Percentiles rank a stretch among this genome's conserved stretches.
Conservation (phyloP, 2,797 vertebrate genomes). For the Leptodactylus fallax region DNA sequence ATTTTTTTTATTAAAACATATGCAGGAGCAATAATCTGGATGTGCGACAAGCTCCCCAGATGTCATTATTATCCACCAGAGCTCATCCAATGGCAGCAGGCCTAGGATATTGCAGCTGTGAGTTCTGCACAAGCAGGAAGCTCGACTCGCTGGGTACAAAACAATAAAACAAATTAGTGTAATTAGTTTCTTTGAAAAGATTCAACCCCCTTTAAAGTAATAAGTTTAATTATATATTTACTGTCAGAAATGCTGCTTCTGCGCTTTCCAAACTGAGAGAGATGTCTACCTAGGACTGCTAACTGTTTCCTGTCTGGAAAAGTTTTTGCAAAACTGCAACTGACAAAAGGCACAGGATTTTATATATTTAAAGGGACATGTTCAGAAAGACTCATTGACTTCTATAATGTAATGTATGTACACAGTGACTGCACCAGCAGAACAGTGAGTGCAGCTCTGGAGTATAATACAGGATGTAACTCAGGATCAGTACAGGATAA, state of each 20-base stretch:
- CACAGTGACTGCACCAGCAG: not conserved
- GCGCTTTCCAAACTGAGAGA: not conserved
- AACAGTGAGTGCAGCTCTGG: not conserved
- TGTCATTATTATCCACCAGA: constrained; percentile 45
- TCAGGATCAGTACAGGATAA: too few relatives aligned
- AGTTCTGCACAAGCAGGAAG: constrained; percentile 23
- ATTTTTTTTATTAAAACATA: constrained; percentile 34
- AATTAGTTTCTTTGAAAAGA: constrained; percentile 55
- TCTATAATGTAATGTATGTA: too few relatives aligned
- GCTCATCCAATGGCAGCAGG: not conserved
- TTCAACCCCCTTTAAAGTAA: constrained; percentile 57
- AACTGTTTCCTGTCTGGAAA: constrained; percentile 10
- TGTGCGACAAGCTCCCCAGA: constrained; percentile 31
- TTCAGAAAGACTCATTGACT: too few relatives aligned
- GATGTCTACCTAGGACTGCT: constrained; percentile 22
- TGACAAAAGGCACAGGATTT: too few relatives aligned
- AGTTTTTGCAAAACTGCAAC: not conserved
- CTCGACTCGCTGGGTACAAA: constrained; percentile 21
- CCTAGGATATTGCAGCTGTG: constrained; percentile 41
- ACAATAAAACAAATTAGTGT: constrained; percentile 59
- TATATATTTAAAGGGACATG: too few relatives aligned
- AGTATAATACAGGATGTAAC: too few relatives aligned
- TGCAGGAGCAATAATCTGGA: not conserved
- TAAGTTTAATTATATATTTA: constrained; percentile 56
- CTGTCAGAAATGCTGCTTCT: constrained; percentile 29